phyloP scores from a whole-genome alignment of 2,888 invertebrate genomes.

The Eulithis testata region DNA sequence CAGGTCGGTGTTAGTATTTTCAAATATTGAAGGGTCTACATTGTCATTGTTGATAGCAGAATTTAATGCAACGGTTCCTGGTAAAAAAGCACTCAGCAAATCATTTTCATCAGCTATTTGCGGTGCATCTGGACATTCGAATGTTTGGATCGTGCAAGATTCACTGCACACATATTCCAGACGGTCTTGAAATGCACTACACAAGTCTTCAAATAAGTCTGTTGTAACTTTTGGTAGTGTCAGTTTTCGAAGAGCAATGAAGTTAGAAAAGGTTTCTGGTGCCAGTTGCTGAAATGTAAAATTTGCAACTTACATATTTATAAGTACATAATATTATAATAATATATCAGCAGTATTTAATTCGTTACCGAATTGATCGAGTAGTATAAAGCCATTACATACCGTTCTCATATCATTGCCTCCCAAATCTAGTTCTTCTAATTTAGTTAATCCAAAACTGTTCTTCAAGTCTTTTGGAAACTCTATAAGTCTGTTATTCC shows the following conservation, averaged over 20 bases:
- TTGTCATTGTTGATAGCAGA: constrained; percentile 41
- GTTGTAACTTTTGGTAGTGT: constrained; percentile 60
- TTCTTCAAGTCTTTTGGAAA: constrained; percentile 76
- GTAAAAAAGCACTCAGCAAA: constrained; percentile 58
- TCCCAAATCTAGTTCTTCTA: constrained; percentile 75
- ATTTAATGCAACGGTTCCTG: constrained; percentile 64
- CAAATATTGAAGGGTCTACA: constrained; percentile 43
- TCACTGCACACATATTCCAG: constrained; percentile 67
- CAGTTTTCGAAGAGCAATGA: constrained; percentile 64
- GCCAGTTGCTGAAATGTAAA: constrained; percentile 64
- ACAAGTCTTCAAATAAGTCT: constrained; percentile 63
- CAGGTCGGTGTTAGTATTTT: constrained; percentile 33
- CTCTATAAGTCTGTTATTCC: constrained; percentile 71
- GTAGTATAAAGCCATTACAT: constrained; percentile 38
- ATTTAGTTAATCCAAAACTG: constrained; percentile 64
- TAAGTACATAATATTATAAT: neutral
- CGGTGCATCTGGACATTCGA: constrained; percentile 63
- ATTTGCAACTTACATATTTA: constrained; percentile 16
- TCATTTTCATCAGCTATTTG: constrained; percentile 51
- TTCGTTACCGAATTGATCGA: neutral
- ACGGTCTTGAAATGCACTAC: constrained; percentile 58
- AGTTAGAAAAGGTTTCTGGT: constrained; percentile 63
- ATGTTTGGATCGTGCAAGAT: constrained; percentile 55
- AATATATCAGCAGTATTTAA: constrained; percentile 9
- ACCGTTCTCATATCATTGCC: constrained; percentile 79